Base-by-base conservation (phyloP, 2,113 vertebrate genomes). In the Zootoca vivipara region DNA sequence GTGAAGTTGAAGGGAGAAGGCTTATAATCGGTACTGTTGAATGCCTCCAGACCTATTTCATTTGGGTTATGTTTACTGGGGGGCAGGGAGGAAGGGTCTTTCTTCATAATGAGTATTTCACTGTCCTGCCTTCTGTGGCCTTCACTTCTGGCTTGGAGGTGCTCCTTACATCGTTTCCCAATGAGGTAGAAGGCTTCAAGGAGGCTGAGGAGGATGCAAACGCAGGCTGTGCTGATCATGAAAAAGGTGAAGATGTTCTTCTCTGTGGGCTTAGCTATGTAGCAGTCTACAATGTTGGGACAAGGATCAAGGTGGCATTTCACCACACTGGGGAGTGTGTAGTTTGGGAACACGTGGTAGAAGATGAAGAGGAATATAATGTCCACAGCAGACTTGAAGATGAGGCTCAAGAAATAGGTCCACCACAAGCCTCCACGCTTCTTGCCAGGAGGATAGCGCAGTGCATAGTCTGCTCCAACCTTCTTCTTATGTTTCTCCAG, bases 231-330 rank as follows among this genome's bases (percentile, higher is more conserved):
- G 93, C 97, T 87, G 90, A 99, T 97, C 98, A 99, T 99, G 95
- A 99, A 99, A 90, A 99, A 80, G 28, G 98, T 99, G 96, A 99
- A 99, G 96, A 99, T 98, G 35, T 96, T 97, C 91, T 99, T 99
- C 95, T 99, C 99, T 0, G 98, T 98, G 67, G 99, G 98, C 65
- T 97, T 97, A 35, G 98, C 92, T 93, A 99, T 99, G 96, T 98
- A 99, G 95, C 99, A 99, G 95, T 99, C 98, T 91, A 99, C 99
- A 1, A 56, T 81, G 24, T 99, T 98, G 90, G 99, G 98, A 87
- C 99, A 99, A 0, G 99, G 99, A 0, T 2, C 40, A 74, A 97
- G 83, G 1, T 95, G 82, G 0, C 99, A 99, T 94, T 98, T 99
- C 87, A 99, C 96, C 92, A 98, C 2, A 0, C 65, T 84, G 4